These are phyloP conservation scores for Thysanoteuthis rhombus DNA, from an alignment of 2,888 invertebrate genomes.

Conservation along the genomic window DNA sequence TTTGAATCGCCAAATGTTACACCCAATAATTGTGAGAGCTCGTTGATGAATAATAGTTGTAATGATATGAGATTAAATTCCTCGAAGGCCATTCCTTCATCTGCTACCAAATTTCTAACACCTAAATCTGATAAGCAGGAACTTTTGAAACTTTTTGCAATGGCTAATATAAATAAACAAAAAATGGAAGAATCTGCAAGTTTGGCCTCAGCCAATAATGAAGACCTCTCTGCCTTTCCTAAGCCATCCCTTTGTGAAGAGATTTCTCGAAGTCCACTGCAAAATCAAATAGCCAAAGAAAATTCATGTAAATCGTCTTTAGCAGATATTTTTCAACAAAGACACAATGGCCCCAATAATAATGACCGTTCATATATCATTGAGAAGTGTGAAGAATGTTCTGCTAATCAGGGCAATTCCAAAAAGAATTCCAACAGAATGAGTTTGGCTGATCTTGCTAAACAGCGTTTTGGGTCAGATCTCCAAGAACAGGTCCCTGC, in stretches of 20 bases:
- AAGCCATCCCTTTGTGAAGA: neutral
- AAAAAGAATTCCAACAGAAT: neutral
- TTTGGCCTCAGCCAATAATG: neutral
- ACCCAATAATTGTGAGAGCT: neutral
- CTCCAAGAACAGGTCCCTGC: neutral
- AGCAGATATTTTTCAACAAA: neutral
- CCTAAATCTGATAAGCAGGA: neutral
- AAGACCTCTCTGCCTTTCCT: neutral
- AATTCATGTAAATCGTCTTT: neutral
- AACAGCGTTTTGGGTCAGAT: neutral
- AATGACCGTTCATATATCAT: neutral
- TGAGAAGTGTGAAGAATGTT: conserved; percentile 13
- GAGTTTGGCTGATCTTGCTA: conserved; percentile 15
- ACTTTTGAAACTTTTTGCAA: conserved; percentile 25
- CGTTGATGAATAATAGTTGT: neutral
- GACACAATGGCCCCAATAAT: neutral
- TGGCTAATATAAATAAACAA: conserved; percentile 24
- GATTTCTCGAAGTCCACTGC: neutral
- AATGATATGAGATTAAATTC: neutral
- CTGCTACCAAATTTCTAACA: neutral
- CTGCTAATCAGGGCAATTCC: neutral
- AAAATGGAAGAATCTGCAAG: conserved; percentile 13
- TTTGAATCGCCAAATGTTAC: neutral
- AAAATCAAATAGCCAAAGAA: neutral
- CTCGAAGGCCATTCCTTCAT: neutral